These are phyloP conservation scores for Zonitis immaculata DNA, from an alignment of 2,888 invertebrate genomes.

Conservation along the genomic window DNA sequence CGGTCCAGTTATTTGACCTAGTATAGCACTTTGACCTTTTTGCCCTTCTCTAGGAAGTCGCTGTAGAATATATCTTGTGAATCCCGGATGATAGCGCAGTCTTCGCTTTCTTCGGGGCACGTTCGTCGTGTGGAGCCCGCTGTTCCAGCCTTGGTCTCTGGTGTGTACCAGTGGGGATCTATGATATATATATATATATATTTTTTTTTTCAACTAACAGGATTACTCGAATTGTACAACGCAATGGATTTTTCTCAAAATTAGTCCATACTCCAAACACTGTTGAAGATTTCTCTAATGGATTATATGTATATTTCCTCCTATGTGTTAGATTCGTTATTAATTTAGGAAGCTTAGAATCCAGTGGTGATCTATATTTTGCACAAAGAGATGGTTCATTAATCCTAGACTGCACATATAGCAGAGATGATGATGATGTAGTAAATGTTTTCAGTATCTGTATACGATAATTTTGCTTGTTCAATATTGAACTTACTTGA, in stretches of 20 bases:
- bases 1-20: constrained; percentile 20
- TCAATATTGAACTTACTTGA: too few species aligned
- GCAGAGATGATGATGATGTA: too few species aligned
- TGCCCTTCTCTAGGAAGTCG: background rate
- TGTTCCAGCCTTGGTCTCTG: too few species aligned
- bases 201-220: constrained; percentile 19
- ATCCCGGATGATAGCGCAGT: background rate
- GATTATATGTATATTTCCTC: constrained; percentile 12
- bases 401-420: too few species aligned
- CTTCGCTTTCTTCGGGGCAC: background rate
- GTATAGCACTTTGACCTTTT: constrained; percentile 10
- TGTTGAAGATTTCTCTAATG: constrained; percentile 18
- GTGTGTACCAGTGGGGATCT: too few species aligned
- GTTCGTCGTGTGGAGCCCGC: background rate
- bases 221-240: constrained; percentile 13
- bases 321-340: constrained; percentile 8
- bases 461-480: too few species aligned
- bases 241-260: constrained; percentile 10
- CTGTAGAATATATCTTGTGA: background rate
- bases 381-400: constrained; percentile 16
- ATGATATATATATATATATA: constrained; percentile 16
- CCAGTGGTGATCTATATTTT: constrained; percentile 5
- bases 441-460: too few species aligned
- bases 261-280: constrained; percentile 13
- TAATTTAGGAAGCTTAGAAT: constrained; percentile 7